These are phyloP conservation scores for Rhinophrynus dorsalis DNA, from an alignment of 2,797 vertebrate genomes.

Conservation along the genomic window DNA sequence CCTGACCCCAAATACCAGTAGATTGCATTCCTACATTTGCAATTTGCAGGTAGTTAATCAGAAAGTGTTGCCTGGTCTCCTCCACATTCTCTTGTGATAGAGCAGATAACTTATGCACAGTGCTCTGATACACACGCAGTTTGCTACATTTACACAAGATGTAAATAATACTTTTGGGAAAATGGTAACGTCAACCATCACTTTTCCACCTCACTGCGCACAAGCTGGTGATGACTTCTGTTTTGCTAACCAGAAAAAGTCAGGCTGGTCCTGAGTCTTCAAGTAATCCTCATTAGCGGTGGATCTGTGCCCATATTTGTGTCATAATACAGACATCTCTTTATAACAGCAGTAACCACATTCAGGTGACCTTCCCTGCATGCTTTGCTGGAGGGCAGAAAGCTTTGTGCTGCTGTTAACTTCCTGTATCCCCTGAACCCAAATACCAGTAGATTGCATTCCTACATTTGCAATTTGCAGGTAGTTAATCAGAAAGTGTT, in stretches of 20 bases:
- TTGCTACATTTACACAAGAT: not conserved
- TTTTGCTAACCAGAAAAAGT: conserved; percentile 26
- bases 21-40: too few species aligned
- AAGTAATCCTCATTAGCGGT: conserved; percentile 38
- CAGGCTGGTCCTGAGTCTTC: not conserved
- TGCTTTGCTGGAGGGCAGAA: conserved; percentile 29
- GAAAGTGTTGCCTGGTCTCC: too few species aligned
- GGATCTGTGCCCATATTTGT: conserved; percentile 24
- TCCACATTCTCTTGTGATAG: too few species aligned
- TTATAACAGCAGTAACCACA: conserved; percentile 5
- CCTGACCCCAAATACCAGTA: too few species aligned
- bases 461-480: too few species aligned
- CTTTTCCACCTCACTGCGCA: conserved; percentile 18
- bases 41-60: too few species aligned
- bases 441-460: too few species aligned
- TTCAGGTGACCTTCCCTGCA: conserved; percentile 20
- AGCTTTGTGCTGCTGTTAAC: conserved; percentile 10
- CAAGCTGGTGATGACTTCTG: conserved; percentile 7
- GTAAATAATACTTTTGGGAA: not conserved
- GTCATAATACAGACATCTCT: conserved; percentile 21
- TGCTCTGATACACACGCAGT: not conserved
- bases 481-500: too few species aligned
- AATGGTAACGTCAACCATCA: not conserved
- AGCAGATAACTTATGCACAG: too few species aligned
- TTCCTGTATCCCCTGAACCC: too few species aligned